phyloP scores from a whole-genome alignment of 2,888 invertebrate species.

The Halictus quadricinctus region DNA sequence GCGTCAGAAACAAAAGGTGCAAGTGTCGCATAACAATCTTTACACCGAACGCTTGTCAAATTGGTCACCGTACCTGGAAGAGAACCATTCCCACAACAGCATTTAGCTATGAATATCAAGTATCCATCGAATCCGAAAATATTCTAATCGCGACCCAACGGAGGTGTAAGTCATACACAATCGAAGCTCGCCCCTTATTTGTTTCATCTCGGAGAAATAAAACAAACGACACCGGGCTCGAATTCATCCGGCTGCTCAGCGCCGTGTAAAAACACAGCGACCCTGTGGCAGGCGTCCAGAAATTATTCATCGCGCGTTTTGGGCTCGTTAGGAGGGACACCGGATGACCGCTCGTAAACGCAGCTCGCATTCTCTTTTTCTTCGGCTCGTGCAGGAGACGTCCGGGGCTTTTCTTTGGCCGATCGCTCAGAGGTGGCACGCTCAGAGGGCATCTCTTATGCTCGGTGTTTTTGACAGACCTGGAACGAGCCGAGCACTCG shows the following conservation, averaged over 20 bases:
- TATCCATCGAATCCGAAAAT: neutral
- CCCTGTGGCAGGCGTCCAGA: neutral
- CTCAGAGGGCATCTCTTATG: conserved; percentile 8
- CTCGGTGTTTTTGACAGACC: conserved; percentile 56
- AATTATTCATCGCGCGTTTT: conserved; percentile 35
- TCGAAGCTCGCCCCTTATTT: neutral
- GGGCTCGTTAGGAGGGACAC: conserved; percentile 37
- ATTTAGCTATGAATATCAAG: neutral
- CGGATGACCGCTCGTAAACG: conserved; percentile 45
- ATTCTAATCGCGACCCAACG: neutral
- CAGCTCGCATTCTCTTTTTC: conserved; percentile 27
- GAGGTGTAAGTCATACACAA: neutral
- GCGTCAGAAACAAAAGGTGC: no score
- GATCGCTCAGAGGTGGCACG: conserved; percentile 36
- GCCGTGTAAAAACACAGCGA: conserved; percentile 7
- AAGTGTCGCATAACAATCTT: no score
- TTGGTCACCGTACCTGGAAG: neutral
- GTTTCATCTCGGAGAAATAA: neutral
- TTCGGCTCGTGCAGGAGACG: neutral
- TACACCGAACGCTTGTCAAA: no score
- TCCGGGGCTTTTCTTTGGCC: conserved; percentile 41
- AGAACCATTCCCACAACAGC: neutral
- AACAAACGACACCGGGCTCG: neutral
- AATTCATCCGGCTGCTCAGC: neutral
- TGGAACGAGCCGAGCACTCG: conserved; percentile 50